Base-by-base conservation (phyloP, 2,888 invertebrate species). In the Chamaedrilus cognettii region DNA sequence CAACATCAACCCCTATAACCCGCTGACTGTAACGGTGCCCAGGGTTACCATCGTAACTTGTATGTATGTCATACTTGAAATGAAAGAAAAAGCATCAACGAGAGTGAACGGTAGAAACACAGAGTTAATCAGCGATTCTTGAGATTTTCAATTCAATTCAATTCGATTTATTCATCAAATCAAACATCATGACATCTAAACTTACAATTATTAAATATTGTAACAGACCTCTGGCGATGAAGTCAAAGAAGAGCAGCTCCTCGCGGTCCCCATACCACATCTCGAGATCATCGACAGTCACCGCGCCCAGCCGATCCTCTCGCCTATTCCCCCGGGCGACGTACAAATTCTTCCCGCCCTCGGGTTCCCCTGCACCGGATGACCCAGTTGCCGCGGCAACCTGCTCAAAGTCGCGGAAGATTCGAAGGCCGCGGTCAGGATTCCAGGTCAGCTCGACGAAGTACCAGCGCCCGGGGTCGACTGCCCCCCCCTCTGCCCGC, bases 371-470 rank as follows among this genome's bases (percentile, higher is more conserved):
- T 26, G 33, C 60, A 26, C 15, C 33, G 31, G 51, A 31, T 3
- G 31, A 62, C 42, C 28, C 19, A 1, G 30, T 35, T 2, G 65
- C 32, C 52, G 7, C 35, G 15, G 73, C 71, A 4, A 74, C 76
- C 32, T 74, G 58, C 26, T 72, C 68, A 26, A 75, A 75, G 70
- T 83, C 73, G 2, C 79, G 66, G 65, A 74, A 82, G 68, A 83
- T 67, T 11, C 70, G 60, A 5, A 80, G 65, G 3, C 82, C 73
- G n/a, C 77, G 23, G 3, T 49, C 55, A 1, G 50, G 49, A 28
- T 70, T 56, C 80, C 81, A 83, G 3, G 80, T 77, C 32, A 80
- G 61, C 71, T 83, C 83, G 23, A 82, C 64, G 70, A 78, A 83
- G 69, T 80, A 78, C 82, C 82, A 83, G 28, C 35, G 64, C 19